Percentiles rank a stretch among this genome's conserved stretches.
phyloP scores from a whole-genome alignment of 2,113 vertebrate species.

The Pseudonaja textilis region DNA sequence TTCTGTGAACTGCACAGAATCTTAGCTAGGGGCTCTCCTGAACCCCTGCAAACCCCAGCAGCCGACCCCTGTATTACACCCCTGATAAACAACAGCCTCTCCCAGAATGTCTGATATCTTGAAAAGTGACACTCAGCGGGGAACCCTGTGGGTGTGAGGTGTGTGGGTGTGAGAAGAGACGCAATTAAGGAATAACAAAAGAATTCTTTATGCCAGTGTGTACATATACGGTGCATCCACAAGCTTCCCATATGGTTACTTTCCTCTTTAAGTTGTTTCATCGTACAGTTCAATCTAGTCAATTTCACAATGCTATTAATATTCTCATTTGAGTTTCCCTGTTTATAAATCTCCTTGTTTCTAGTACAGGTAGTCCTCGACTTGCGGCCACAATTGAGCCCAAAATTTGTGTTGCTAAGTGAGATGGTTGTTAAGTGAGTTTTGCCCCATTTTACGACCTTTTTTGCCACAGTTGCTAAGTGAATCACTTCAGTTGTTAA shows the following conservation, averaged over 20 bases:
- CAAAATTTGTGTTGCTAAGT: no score
- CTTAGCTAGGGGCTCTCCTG: no score
- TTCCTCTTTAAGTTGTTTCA: not conserved
- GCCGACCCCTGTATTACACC: not conserved
- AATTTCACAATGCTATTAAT: not conserved
- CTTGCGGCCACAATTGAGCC: no score
- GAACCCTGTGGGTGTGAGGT: not conserved
- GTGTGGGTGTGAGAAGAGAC: not conserved
- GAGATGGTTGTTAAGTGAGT: no score
- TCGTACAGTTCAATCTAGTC: no score
- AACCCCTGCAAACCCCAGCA: no score
- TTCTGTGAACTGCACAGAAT: no score
- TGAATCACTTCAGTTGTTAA: no score
- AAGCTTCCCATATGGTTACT: not conserved
- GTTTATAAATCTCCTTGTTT: not conserved
- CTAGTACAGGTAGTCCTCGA: no score
- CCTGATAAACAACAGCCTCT: not conserved
- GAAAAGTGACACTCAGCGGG: not conserved
- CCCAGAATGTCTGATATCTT: not conserved
- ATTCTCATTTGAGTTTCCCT: not conserved
- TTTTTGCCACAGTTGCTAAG: no score
- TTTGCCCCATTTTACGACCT: no score
- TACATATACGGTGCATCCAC: not conserved
- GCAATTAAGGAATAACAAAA: not conserved
- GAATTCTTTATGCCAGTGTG: not conserved